phyloP scores from a whole-genome alignment of 2,113 vertebrate species.

The Paraplagusia blochii region DNA sequence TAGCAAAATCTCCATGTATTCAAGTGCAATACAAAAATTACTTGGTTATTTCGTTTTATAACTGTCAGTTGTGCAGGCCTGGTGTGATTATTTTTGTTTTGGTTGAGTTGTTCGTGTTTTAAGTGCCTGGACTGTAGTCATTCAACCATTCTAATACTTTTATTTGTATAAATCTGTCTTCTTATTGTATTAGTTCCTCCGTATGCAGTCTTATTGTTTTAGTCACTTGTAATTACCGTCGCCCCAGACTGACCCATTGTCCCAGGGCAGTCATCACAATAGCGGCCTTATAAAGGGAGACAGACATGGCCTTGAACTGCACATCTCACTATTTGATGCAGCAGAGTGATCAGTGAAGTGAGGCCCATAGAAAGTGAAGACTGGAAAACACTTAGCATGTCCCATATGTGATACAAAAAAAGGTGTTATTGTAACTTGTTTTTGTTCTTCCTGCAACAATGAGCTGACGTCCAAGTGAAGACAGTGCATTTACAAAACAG shows the following conservation, averaged over 20 bases:
- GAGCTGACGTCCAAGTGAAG: background rate
- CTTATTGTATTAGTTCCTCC: constrained; percentile 66
- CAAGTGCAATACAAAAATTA: background rate
- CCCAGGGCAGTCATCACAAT: constrained; percentile 63
- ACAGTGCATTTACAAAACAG: background rate
- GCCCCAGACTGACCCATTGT: constrained; percentile 67
- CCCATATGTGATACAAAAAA: background rate
- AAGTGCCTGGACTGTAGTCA: constrained; percentile 13
- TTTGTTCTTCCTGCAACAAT: background rate
- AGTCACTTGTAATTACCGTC: constrained; percentile 76
- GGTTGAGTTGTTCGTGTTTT: constrained; percentile 31
- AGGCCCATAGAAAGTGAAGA: constrained; percentile 8
- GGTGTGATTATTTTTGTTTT: constrained; percentile 50
- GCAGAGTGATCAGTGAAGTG: constrained; percentile 24
- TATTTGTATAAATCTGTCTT: constrained; percentile 70
- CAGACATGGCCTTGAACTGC: constrained; percentile 32
- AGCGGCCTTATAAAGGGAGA: constrained; percentile 56
- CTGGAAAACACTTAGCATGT: constrained; percentile 3
- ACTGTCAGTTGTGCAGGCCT: background rate
- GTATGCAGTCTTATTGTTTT: constrained; percentile 66
- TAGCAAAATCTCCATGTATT: too few relatives aligned
- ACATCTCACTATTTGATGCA: constrained; percentile 38
- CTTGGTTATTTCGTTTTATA: too few relatives aligned
- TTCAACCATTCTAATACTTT: constrained; percentile 53
- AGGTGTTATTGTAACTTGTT: background rate